These are phyloP conservation scores for Ericerus pela DNA, from an alignment of 1,140 invertebrate species.

Conservation along the genomic window DNA sequence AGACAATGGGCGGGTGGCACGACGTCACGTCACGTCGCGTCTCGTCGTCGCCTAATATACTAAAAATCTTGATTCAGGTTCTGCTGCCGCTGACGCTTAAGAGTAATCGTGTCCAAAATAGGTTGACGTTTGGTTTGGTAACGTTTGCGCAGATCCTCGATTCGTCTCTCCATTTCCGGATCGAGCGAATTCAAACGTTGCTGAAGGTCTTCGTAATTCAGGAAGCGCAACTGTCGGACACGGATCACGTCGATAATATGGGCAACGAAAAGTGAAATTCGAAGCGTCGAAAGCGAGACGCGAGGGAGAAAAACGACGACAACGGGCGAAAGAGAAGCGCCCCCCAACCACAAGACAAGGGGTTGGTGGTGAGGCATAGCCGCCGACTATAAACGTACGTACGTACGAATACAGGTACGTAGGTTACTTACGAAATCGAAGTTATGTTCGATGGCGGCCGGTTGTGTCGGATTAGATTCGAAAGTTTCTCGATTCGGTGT, in stretches of 20 bases:
- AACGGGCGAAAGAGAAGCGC: neutral
- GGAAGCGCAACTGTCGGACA: conserved; percentile 47
- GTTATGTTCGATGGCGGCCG: conserved; percentile 44
- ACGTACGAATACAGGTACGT: neutral
- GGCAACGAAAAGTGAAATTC: too few relatives aligned
- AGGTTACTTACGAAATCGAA: conserved; percentile 80
- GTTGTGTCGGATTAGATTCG: neutral
- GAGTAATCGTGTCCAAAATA: conserved; percentile 95
- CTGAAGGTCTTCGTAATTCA: conserved; percentile 81
- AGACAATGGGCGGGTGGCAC: too few relatives aligned
- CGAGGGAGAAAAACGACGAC: neutral
- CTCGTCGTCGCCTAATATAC: too few relatives aligned
- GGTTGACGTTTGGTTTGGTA: conserved; percentile 97
- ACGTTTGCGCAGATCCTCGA: conserved; percentile 82
- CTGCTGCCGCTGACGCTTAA: conserved; percentile 86
- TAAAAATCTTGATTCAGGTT: too few relatives aligned
- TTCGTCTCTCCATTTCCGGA: conserved; percentile 95
- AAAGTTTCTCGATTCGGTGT: neutral
- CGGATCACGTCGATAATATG: neutral
- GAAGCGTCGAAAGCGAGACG: neutral
- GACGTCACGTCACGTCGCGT: too few relatives aligned
- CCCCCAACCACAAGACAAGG: too few relatives aligned
- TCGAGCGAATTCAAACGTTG: conserved; percentile 81
- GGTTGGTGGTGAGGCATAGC: neutral
- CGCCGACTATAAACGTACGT: neutral